phyloP scores from a whole-genome alignment of 2,797 vertebrate genomes.

The Rhinophrynus dorsalis region DNA sequence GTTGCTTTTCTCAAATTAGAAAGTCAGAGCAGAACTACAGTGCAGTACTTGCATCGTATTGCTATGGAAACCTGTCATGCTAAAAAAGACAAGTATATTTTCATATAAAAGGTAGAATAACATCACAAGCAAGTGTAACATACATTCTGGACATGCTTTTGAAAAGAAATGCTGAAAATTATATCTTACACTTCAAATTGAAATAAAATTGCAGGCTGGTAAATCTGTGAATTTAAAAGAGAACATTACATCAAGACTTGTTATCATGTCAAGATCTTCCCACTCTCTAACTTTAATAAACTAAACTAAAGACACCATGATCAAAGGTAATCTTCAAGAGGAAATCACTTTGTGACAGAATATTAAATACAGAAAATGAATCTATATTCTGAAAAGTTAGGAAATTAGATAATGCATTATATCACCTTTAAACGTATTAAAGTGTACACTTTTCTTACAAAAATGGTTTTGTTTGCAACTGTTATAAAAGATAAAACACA shows the following conservation, averaged over 20 bases:
- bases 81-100: slow-evolving; percentile 14
- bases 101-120: slow-evolving; percentile 21
- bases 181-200: slow-evolving; percentile 15
- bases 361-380: too few species aligned
- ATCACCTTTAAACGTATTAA: too few species aligned
- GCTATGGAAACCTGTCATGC: slow-evolving; percentile 33
- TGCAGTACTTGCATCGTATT: slow-evolving; percentile 4
- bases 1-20: slow-evolving; percentile 18
- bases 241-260: slow-evolving; percentile 4
- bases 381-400: too few species aligned
- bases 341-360: not conserved
- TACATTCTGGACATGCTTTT: slow-evolving; percentile 31
- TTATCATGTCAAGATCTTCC: slow-evolving; percentile 22
- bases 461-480: too few species aligned
- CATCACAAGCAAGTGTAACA: slow-evolving; percentile 24
- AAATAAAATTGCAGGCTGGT: not conserved
- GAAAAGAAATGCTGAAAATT: slow-evolving; percentile 29
- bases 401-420: too few species aligned
- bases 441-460: too few species aligned
- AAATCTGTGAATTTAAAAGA: slow-evolving; percentile 8
- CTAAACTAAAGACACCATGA: not conserved
- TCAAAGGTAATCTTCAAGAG: slow-evolving; percentile 5
- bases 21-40: slow-evolving; percentile 12
- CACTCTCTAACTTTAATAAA: slow-evolving; percentile 12
- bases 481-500: too few species aligned